These are phyloP conservation scores for Panthera leo DNA, from an alignment of 2,113 vertebrate species.

Conservation along the genomic window DNA sequence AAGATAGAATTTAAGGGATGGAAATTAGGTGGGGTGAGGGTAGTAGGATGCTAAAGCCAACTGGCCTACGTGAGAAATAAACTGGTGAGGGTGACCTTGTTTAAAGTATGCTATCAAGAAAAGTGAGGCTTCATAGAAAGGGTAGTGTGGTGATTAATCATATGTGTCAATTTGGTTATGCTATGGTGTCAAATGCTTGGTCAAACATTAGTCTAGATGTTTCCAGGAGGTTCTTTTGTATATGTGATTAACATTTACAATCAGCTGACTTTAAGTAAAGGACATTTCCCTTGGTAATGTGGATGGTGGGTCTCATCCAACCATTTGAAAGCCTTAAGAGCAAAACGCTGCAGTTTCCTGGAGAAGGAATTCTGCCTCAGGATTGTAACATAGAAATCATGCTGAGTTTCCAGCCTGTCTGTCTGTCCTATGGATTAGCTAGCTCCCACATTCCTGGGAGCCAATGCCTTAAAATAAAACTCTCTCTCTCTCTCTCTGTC, in stretches of 20 bases:
- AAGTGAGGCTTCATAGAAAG: neutral
- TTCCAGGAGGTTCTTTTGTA: neutral
- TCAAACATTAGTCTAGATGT: neutral
- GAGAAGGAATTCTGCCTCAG: neutral
- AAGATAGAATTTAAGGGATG: neutral
- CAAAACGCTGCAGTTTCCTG: neutral
- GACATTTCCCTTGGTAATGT: neutral
- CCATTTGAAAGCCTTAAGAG: neutral
- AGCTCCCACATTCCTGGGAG: neutral
- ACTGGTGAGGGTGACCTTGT: neutral
- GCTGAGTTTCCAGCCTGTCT: neutral
- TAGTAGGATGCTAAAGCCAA: neutral
- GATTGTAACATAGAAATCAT: neutral
- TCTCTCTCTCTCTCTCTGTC: neutral
- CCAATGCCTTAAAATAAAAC: neutral
- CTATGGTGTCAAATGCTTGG: neutral
- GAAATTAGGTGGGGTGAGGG: neutral
- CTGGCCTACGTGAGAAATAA: neutral
- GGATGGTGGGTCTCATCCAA: neutral
- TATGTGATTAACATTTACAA: neutral
- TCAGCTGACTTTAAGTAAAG: neutral
- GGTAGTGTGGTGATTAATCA: neutral
- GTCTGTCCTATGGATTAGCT: neutral
- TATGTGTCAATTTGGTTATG: neutral
- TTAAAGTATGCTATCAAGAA: neutral